phyloP scores from a whole-genome alignment of 2,797 vertebrate genomes.

The Fistularia tabacaria region DNA sequence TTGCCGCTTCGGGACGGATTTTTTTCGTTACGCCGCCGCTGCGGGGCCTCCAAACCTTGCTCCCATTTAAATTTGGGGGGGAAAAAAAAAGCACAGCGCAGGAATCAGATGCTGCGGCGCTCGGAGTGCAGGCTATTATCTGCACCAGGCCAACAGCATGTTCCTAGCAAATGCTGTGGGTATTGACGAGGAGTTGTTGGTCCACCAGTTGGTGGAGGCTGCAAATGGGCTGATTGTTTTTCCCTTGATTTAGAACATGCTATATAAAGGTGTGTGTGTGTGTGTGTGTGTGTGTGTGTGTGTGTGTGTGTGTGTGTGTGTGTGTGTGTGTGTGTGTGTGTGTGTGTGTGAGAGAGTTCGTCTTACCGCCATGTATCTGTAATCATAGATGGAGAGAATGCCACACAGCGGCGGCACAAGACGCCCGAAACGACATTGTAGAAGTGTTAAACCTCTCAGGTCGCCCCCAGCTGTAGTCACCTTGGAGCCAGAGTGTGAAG shows the following conservation, averaged over 20 bases:
- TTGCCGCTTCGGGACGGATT: slow-evolving; percentile 15
- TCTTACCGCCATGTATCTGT: slow-evolving; percentile 33
- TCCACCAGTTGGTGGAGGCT: slow-evolving; percentile 15
- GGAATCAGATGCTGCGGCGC: no score
- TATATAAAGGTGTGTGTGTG: slow-evolving; percentile 13
- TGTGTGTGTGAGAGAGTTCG: no score
- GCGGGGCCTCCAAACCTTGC: neutral
- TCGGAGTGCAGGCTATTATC: neutral
- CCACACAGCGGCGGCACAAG: slow-evolving; percentile 29
- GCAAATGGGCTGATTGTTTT: slow-evolving; percentile 2
- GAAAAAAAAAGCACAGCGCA: no score
- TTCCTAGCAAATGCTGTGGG: neutral
- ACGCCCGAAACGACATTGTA: slow-evolving; percentile 62
- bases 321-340: no score
- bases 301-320: no score
- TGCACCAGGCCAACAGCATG: neutral
- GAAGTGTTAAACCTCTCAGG: slow-evolving; percentile 64
- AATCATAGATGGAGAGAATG: slow-evolving; percentile 39
- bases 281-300: no score
- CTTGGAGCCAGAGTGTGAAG: slow-evolving; percentile 64
- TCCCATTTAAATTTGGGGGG: no score
- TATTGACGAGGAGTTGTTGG: neutral
- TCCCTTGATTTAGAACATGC: neutral
- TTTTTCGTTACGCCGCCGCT: slow-evolving; percentile 8
- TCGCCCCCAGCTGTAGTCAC: slow-evolving; percentile 58